Evolutionary conservation across 2,888 invertebrate species (phyloP), one percentile per base, ranked within the genome.

Genomic region (Epistrophe grossulariae): DNA sequence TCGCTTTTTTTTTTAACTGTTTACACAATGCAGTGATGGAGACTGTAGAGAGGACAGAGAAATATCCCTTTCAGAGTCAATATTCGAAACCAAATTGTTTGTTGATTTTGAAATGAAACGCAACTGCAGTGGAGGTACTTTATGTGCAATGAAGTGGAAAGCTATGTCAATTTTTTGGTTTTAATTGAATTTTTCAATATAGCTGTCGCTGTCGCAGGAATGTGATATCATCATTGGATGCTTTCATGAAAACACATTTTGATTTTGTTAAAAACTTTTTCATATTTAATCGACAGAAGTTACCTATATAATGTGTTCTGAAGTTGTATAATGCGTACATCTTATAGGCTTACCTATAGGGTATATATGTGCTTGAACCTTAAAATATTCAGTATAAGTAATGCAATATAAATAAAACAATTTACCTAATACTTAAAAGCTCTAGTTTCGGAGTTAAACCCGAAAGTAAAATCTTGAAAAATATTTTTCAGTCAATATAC

Each of bases 71-170:
- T 6, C 64, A 15, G 1, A 43, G 62, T 62, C 40, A 62, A 60
- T 31, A 60, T 45, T 64, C 45, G 17, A 31, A n/a, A 64, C 45
- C 19, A 50, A 35, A 50, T 68, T 68, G 48, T 35, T 43, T 68
- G 68, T 68, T 68, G 68, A 50, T 68, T 68, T 68, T 68, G 10
- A 68, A 64, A 43, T 64, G n/a, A 11, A 64, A 31, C 31, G 45
- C 15, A 45, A 38, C 35, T 68, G 66, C 66, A 66, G 35, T 66
- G 35, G 19, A 11, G 0, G 5, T 64, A n/a, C 45, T 31, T 45
- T 31, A 31, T 45, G 45, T 11, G 15, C 11, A 64, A 31, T 45
- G 45, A 31, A 45, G 45, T 45, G 45, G 11, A 45, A 9, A 64
- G 28, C 28, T 31, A n/a, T 62, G 17, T 35, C 50, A 50, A 50